phyloP scores from a whole-genome alignment of 2,113 vertebrate genomes.

The Zosterops pallidus region DNA sequence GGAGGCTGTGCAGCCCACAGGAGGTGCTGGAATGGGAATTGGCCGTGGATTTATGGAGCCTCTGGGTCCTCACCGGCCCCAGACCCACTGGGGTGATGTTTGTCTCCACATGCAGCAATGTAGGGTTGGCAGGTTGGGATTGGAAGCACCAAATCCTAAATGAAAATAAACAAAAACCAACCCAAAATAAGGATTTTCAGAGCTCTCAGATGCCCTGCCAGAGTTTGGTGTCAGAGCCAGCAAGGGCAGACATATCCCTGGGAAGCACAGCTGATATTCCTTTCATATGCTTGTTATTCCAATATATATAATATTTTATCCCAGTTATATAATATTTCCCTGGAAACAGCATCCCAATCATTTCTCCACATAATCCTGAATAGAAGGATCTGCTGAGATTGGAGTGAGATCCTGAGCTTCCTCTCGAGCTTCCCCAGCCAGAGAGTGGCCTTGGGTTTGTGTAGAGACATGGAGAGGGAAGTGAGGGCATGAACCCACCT shows the following conservation, averaged over 20 bases:
- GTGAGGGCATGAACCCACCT: background rate
- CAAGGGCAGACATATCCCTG: background rate
- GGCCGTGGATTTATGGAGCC: background rate
- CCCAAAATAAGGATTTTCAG: background rate
- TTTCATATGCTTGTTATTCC: background rate
- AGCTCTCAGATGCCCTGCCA: background rate
- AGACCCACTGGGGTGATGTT: background rate
- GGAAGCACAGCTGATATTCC: background rate
- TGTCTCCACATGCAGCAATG: background rate
- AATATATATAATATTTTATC: background rate
- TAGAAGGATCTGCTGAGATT: background rate
- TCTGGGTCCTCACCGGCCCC: background rate
- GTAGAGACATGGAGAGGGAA: background rate
- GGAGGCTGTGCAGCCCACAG: background rate
- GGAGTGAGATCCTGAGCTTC: background rate
- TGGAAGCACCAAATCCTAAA: background rate
- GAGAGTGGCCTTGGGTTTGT: background rate
- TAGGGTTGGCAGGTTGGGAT: background rate
- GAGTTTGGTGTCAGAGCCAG: background rate
- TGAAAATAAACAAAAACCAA: fast-evolving
- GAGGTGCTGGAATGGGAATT: background rate
- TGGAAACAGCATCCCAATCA: background rate
- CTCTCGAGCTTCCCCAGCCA: background rate
- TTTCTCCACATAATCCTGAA: background rate
- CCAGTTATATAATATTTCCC: background rate